Evolutionary conservation across 2,797 vertebrate species (phyloP), one percentile per base, ranked within the genome.

Genomic region (Kryptolebias ocellatus): DNA sequence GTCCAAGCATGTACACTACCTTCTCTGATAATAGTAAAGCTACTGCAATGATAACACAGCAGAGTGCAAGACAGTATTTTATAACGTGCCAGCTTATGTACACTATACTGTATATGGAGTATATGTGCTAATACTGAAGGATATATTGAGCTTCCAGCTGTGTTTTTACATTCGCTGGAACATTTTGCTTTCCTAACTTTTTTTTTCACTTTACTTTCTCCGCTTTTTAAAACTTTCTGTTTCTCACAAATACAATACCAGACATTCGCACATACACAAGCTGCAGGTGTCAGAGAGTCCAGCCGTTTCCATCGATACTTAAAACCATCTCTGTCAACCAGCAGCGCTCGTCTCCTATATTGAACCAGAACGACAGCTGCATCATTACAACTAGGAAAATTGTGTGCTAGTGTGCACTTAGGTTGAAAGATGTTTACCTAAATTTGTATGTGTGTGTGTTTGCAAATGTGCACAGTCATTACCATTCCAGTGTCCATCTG

Each of bases 1-100:
- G 75, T 85, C 82, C 69, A 77, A 53, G 60, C 79, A 79, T 86
- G 81, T 69, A 67, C 73, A 16, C 46, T 53, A 74, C 71, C 73
- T 64, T 67, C 64, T 76, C 10, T 68, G 61, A 18, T 62, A 74
- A 39, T 56, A 16, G 49, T 34, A 67, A 45, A 54, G 59, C 42
- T 39, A 42, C 28, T 49, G 39, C 2, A 15, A 39, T 62, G 56
- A 70, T 58, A 12, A 72, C 37, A 39, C 61, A 53, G 54, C 12
- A 20, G 16, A 20, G 37, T 64, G 52, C 47, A 42, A n/a, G 4
- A 24, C 24, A 64, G 10, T 15, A 20, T 5, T 39, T 24, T 52
- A 66, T 54, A 57, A 47, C 27, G 1, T 63, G 50, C 71, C 63
- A 14, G n/a, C 31, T n/a, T 24, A 4, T 16, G 53, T 20, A 2